Conservation (phyloP, 2,113 vertebrate genomes). For the Baryphthengus martii region DNA sequence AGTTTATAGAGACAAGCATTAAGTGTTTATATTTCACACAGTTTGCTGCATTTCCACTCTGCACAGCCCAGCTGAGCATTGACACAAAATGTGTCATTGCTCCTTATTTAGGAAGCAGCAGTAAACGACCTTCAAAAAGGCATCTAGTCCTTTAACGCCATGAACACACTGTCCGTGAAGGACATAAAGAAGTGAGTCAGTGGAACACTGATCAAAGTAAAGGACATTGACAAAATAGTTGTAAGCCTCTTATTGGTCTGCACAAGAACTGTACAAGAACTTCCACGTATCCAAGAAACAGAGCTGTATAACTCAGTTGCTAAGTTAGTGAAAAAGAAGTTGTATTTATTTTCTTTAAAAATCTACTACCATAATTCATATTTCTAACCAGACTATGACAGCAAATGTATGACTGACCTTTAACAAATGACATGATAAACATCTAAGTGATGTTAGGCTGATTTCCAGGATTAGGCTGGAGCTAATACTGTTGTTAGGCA, state of each 20-base stretch:
- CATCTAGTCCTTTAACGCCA: neutral
- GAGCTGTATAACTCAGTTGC: neutral
- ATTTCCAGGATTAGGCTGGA: neutral
- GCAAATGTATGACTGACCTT: neutral
- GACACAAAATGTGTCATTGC: fast-evolving
- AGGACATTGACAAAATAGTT: neutral
- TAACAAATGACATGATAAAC: neutral
- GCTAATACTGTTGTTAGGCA: neutral
- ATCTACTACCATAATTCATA: neutral
- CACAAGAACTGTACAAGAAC: too few species aligned
- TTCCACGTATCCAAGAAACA: neutral
- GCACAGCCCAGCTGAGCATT: neutral
- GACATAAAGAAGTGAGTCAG: neutral
- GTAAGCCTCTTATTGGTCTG: too few species aligned
- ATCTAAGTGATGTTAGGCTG: neutral
- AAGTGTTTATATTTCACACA: neutral
- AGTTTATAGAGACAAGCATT: neutral
- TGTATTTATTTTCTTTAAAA: neutral
- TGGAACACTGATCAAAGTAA: neutral
- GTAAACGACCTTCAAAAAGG: neutral
- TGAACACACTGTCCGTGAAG: neutral
- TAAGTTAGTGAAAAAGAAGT: neutral
- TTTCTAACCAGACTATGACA: neutral
- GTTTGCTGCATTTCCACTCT: neutral
- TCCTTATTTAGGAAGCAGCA: neutral